Evolutionary conservation across 2,797 vertebrate genomes (phyloP).

Genomic region (Adrianichthys oophorus): DNA sequence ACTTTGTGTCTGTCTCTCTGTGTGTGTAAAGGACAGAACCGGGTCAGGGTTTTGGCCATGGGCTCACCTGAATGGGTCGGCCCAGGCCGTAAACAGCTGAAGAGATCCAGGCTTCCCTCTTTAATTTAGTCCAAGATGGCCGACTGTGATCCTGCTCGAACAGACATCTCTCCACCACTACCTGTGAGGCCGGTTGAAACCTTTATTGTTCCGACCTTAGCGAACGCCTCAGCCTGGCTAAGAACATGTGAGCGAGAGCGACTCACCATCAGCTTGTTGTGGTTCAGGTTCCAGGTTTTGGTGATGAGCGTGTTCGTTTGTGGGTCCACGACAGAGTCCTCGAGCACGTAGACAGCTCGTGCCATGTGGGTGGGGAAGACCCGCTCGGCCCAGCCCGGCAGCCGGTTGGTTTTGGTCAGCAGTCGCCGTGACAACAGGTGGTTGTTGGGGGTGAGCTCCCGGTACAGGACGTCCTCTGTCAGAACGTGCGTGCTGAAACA

Average conservation of each 20-base stretch:
- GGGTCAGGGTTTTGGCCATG: no score
- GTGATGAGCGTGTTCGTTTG: conserved; percentile 83
- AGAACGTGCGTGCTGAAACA: conserved; percentile 49
- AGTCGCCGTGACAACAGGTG: conserved; percentile 53
- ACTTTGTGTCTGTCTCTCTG: no score
- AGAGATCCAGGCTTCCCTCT: conserved; percentile 67
- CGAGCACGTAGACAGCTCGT: conserved; percentile 86
- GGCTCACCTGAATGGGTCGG: conserved; percentile 66
- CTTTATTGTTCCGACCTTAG: no score
- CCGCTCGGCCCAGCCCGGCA: conserved; percentile 87
- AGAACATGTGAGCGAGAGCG: no score
- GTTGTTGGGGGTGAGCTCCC: conserved; percentile 50
- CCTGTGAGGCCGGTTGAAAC: conserved; percentile 30
- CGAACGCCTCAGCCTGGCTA: no score
- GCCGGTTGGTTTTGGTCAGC: conserved; percentile 84
- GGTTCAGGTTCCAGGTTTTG: conserved; percentile 90
- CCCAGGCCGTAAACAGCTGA: conserved; percentile 67
- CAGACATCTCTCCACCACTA: conserved; percentile 60
- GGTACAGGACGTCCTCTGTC: conserved; percentile 59
- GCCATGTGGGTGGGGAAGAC: conserved; percentile 84
- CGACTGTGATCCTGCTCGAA: conserved; percentile 45
- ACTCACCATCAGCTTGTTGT: conserved; percentile 83
- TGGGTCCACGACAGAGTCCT: conserved; percentile 88
- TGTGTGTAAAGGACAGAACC: no score
- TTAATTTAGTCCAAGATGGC: conserved; percentile 56